Percentiles rank a stretch among this genome's conserved stretches.
These are phyloP conservation scores for Neopipo cinnamomea DNA, from an alignment of 2,113 vertebrate species.

Conservation along the genomic window DNA sequence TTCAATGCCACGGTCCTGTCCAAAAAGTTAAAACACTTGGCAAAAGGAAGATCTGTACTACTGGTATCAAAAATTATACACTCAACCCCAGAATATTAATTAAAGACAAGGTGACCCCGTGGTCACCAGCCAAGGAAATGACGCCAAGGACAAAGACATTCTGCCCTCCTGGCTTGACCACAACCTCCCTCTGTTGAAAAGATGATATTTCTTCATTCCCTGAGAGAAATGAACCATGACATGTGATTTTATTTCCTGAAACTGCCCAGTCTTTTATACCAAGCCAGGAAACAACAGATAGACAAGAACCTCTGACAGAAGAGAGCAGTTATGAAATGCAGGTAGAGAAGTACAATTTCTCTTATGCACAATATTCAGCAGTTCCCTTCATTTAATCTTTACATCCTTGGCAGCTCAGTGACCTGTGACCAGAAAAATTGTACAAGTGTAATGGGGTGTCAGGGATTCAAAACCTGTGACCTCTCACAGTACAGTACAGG, in stretches of 20 bases:
- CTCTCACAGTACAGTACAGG: not conserved
- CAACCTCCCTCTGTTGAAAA: not conserved
- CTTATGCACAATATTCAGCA: not conserved
- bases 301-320: not conserved
- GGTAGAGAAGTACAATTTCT: not conserved
- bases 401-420: not conserved
- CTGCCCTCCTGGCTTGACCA: not conserved
- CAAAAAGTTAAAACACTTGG: not conserved
- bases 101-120: not conserved
- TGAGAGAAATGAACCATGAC: not conserved
- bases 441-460: not conserved
- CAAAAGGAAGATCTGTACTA: not conserved
- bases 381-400: not conserved
- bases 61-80: not conserved
- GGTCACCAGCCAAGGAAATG: not conserved
- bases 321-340: not conserved
- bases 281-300: not conserved
- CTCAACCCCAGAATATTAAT: not conserved
- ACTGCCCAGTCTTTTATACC: not conserved
- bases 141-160: not conserved
- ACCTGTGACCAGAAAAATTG: accelerated
- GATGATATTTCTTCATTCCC: not conserved
- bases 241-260: not conserved
- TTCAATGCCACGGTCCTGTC: not conserved
- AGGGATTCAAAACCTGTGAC: not conserved